These are phyloP conservation scores for Pipra filicauda DNA, from an alignment of 2,113 vertebrate species.

Conservation along the genomic window DNA sequence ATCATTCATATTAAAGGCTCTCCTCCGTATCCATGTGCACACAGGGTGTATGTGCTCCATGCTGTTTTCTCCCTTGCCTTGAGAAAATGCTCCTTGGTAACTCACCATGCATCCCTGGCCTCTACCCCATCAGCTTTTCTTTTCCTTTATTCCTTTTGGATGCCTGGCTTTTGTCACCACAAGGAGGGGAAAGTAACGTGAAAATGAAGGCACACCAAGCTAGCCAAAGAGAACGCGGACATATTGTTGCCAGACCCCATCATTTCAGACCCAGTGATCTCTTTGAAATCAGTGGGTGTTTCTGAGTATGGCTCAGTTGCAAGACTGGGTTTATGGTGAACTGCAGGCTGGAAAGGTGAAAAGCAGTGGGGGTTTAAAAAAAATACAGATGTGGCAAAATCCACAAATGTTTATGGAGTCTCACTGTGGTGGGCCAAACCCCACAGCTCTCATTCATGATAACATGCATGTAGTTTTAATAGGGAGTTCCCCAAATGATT, in stretches of 20 bases:
- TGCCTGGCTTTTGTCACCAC: conserved; percentile 19
- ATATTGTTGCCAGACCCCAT: conserved; percentile 33
- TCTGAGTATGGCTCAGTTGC: not conserved
- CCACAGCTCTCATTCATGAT: not conserved
- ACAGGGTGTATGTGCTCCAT: conserved; percentile 36
- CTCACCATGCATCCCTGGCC: not conserved
- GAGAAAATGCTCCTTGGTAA: conserved; percentile 35
- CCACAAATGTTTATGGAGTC: not conserved
- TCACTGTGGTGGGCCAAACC: not conserved
- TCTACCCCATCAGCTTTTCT: conserved; percentile 9
- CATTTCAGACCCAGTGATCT: conserved; percentile 7
- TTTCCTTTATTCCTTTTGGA: conserved; percentile 26
- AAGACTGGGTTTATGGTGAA: not conserved
- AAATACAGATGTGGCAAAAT: conserved; percentile 38
- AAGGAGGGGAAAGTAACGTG: conserved; percentile 49
- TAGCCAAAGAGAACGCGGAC: not conserved
- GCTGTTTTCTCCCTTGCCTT: conserved; percentile 31
- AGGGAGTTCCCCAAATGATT: not conserved
- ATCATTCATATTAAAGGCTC: conserved; percentile 9
- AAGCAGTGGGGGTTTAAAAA: conserved; percentile 6
- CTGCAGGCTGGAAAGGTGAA: conserved; percentile 27
- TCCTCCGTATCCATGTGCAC: not conserved
- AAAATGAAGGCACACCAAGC: not conserved
- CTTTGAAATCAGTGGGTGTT: conserved; percentile 54
- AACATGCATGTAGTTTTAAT: not conserved